Evolutionary conservation across 2,797 vertebrate genomes (phyloP).

Genomic region (Neoniphon sammara): DNA sequence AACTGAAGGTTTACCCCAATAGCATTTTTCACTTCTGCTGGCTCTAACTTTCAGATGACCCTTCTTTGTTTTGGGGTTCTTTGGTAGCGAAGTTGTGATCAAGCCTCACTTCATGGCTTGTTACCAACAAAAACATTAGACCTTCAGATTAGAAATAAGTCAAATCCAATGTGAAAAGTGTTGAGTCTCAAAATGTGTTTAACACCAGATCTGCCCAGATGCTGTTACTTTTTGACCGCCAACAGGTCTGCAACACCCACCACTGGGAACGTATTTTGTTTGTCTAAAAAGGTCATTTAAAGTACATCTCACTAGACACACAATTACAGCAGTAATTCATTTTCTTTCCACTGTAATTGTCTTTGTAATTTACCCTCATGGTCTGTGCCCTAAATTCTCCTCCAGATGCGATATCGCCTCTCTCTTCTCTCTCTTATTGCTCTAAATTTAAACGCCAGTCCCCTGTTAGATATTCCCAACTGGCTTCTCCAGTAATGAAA

Average conservation of each 20-base stretch:
- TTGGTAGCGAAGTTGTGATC: not conserved
- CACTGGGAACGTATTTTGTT: conserved; percentile 44
- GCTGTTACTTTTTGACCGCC: not conserved
- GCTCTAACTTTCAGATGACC: not conserved
- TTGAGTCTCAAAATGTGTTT: no score
- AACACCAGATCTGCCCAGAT: not conserved
- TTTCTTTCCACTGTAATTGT: conserved; percentile 43
- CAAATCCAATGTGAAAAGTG: not conserved
- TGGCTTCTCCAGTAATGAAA: conserved; percentile 54
- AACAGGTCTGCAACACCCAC: conserved; percentile 18
- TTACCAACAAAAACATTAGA: not conserved
- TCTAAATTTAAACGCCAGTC: conserved; percentile 74
- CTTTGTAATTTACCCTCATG: conserved; percentile 66
- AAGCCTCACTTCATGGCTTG: not conserved
- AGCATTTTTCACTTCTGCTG: not conserved
- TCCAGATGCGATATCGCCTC: conserved; percentile 47
- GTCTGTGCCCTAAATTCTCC: conserved; percentile 41
- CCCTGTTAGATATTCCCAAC: conserved; percentile 54
- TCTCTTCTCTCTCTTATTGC: conserved; percentile 46
- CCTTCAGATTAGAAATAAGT: not conserved
- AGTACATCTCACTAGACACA: conserved; percentile 44
- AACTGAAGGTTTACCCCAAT: not conserved
- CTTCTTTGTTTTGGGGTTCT: not conserved
- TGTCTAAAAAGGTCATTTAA: conserved; percentile 46
- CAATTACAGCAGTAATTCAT: conserved; percentile 60